Base-by-base conservation (phyloP, 2,113 vertebrate genomes). In the Phrynosoma platyrhinos region DNA sequence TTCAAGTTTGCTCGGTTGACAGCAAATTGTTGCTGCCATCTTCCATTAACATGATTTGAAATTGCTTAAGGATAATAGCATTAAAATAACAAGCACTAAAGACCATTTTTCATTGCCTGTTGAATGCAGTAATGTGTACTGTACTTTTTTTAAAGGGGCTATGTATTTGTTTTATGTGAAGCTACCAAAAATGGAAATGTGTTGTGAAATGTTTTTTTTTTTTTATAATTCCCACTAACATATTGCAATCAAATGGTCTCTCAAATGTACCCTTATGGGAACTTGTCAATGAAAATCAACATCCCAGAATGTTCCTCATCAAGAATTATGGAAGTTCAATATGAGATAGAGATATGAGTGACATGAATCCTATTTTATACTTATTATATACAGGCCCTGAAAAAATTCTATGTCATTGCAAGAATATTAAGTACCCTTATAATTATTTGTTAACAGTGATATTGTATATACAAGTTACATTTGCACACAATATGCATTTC, bases 1-100 rank as follows among this genome's bases (percentile, higher is more conserved):
- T 92, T 94, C 83, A 83, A 91, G 92, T 89, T 36, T 69, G 16
- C 4, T 89, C 58, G 62, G 87, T 71, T 95, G 82, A 85, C 55
- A 89, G 90, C 90, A 76, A 92, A 90, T 71, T 27, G 69, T 47
- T 92, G 25, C 84, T 30, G 47, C 23, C 32, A 87, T 80, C 88
- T 74, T 89, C 30, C 90, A n/a, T 27, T 36, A n/a, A 32, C 84
- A 5, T 62, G 8, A 87, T 76, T 91, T 90, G 72, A 86, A 94
- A 84, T 86, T 88, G 36, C 47, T 89, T 79, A 87, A 91, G 78
- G 88, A 7, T 0, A 66, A 66, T 82, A 80, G 79, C 72, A 86
- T 90, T 88, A 92, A 88, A 91, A 20, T 84, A 89, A 87, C 83
- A 53, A 91, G 1, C 9, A 89, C 90, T 87, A 90, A n/a, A 86